Percentiles rank a stretch among this genome's conserved stretches.
These are phyloP conservation scores for Bacillus rossius DNA, from an alignment of 1,140 invertebrate species.

Conservation along the genomic window DNA sequence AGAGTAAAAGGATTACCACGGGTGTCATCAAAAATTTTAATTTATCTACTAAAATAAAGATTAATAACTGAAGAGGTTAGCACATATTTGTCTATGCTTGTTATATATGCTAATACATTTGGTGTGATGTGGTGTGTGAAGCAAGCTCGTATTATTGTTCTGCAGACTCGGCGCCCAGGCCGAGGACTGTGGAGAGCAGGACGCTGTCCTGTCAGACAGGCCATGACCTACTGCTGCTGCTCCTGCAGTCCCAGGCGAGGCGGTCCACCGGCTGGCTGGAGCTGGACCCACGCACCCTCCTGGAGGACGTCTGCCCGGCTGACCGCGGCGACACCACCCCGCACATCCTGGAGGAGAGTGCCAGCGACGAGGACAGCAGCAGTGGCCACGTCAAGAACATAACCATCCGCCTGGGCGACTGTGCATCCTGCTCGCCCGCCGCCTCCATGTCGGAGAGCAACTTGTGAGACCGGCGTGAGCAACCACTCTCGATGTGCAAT, in stretches of 20 bases:
- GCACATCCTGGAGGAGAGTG: slow-evolving; percentile 14
- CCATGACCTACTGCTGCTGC: slow-evolving; percentile 7
- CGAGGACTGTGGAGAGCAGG: background rate
- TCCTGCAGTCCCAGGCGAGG: slow-evolving; percentile 1
- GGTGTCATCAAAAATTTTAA: too few relatives aligned
- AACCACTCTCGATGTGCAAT: background rate
- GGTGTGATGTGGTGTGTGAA: background rate
- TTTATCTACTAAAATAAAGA: too few relatives aligned
- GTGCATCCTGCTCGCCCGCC: background rate
- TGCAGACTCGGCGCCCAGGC: background rate
- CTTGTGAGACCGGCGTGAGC: background rate
- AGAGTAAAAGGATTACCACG: too few relatives aligned
- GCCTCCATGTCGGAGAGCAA: background rate
- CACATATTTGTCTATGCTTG: too few relatives aligned
- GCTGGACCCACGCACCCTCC: background rate
- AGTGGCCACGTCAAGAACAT: slow-evolving; percentile 10
- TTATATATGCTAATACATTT: too few relatives aligned
- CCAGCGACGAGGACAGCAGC: slow-evolving; percentile 11
- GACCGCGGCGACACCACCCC: background rate
- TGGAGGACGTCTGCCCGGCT: background rate
- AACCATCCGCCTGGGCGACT: slow-evolving; percentile 12
- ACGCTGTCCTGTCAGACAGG: slow-evolving; percentile 16
- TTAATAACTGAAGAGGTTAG: too few relatives aligned
- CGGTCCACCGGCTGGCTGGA: background rate
- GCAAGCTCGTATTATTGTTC: background rate